Evolutionary conservation across 2,888 invertebrate species (phyloP).

Genomic region (Atherix ibis): DNA sequence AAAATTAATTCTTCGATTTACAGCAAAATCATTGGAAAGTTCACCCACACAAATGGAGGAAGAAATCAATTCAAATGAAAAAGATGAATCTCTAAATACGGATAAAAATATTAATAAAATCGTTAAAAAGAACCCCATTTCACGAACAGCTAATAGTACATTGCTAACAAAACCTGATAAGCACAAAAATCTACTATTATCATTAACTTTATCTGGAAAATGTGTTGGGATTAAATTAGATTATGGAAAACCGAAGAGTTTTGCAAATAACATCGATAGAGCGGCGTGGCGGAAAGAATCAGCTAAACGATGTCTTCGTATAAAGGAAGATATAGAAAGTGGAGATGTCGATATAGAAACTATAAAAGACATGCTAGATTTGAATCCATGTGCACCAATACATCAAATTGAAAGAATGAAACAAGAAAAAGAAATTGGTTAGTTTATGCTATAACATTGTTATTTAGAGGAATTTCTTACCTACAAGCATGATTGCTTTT

Average conservation of each 20-base stretch:
- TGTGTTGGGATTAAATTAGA: constrained; percentile 53
- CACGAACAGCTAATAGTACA: constrained; percentile 5
- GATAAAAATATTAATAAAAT: neutral
- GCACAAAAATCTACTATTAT: constrained; percentile 39
- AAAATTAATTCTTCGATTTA: constrained; percentile 5
- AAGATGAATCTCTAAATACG: neutral
- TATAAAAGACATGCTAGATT: constrained; percentile 41
- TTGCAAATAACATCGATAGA: constrained; percentile 42
- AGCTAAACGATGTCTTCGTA: constrained; percentile 41
- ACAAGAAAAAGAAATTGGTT: constrained; percentile 37
- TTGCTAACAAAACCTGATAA: constrained; percentile 8
- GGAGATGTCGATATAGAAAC: constrained; percentile 43
- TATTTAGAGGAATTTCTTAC: neutral
- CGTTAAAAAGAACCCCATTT: constrained; percentile 1
- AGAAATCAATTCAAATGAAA: neutral
- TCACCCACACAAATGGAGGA: neutral
- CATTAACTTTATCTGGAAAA: constrained; percentile 43
- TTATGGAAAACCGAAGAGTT: constrained; percentile 39
- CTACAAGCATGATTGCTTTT: no score
- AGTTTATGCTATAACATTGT: constrained; percentile 10
- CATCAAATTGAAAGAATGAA: constrained; percentile 40
- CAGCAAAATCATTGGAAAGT: constrained; percentile 3
- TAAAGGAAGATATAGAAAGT: constrained; percentile 44
- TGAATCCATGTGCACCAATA: constrained; percentile 43
- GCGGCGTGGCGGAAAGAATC: constrained; percentile 49